Evolutionary conservation across 2,797 vertebrate genomes (phyloP), one percentile per base, ranked within the genome.

Genomic region (Crossoptilon crossoptilon): DNA sequence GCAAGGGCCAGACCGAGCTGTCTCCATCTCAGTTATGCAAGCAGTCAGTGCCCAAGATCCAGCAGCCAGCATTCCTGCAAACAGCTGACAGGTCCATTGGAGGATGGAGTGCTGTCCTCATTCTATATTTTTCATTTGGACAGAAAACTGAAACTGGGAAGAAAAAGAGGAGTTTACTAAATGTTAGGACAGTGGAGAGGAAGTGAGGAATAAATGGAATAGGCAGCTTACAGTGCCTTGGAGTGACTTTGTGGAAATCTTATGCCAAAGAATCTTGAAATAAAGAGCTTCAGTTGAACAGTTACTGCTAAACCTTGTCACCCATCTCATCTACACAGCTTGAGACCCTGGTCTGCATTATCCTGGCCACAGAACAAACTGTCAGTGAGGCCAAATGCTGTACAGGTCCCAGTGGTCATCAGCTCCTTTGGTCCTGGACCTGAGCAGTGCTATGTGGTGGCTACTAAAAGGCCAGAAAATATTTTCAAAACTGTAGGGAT

Each of bases 61-160:
- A 87, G 86, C 92, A 95, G 93, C 85, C 92, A 93, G 88, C 48
- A 83, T 95, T 96, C 76, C 80, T 94, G 87, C 73, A 96, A 97
- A 91, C 63, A 92, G 74, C 80, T 92, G 90, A 95, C 90, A 91
- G 80, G 94, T 84, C 62, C 59, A 31, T n/a, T 70, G 49, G 31
- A 93, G 73, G 79, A 89, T 87, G 86, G 87, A 73, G 46, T 33
- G 26, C 53, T 81, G 64, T 53, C 56, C 66, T 72, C 80, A 37
- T 21, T 92, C 48, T 93, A 22, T 2, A 8, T 90, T 95, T 96
- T 95, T 96, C 76, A 84, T 93, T 95, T 94, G 68, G 84, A 84
- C 44, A 92, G 69, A 91, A 93, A 70, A n/a, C 63, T 9, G 69
- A 84, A 91, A 83, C 83, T 33, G 70, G 69, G 51, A 96, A 77